Conservation (phyloP, 2,888 invertebrate genomes). For the Tiphia femorata region DNA sequence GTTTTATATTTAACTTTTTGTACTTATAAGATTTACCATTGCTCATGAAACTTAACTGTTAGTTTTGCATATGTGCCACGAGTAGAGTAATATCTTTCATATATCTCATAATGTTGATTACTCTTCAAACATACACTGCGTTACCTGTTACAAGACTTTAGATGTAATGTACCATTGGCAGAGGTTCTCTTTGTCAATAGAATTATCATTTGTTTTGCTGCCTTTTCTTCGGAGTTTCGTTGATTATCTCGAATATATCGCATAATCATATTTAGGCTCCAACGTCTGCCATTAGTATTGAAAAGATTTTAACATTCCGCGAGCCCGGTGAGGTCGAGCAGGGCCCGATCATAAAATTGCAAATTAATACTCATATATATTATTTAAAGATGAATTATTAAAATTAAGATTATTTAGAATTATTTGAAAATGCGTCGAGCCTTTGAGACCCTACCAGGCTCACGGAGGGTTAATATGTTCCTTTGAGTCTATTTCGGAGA, state of each 20-base stretch:
- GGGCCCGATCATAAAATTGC: too few relatives aligned
- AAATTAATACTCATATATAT: too few relatives aligned
- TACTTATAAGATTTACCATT: slow-evolving; percentile 54
- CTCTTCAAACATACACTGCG: slow-evolving; percentile 41
- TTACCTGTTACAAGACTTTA: slow-evolving; percentile 50
- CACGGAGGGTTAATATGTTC: too few relatives aligned
- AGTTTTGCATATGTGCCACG: slow-evolving; percentile 82
- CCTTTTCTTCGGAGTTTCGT: slow-evolving; percentile 84
- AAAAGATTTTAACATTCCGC: too few relatives aligned
- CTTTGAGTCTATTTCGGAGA: too few relatives aligned
- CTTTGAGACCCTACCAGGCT: not conserved
- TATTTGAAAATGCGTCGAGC: not conserved
- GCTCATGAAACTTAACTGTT: slow-evolving; percentile 84
- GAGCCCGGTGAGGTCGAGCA: too few relatives aligned
- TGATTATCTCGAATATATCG: slow-evolving; percentile 91
- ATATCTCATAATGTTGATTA: slow-evolving; percentile 32
- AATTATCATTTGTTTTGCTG: slow-evolving; percentile 77
- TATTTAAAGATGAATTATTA: too few relatives aligned
- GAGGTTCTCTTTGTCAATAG: slow-evolving; percentile 72
- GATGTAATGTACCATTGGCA: slow-evolving; percentile 45
- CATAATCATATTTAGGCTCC: slow-evolving; percentile 83
- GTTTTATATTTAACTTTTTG: slow-evolving; percentile 44
- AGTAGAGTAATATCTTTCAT: not conserved
- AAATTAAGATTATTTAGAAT: too few relatives aligned
- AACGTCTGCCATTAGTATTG: slow-evolving; percentile 73